A percentile compares a stretch with the other conserved stretches of the same genome.
Evolutionary conservation across 2,888 invertebrate genomes (phyloP).

Genomic region (Deilephila elpenor): DNA sequence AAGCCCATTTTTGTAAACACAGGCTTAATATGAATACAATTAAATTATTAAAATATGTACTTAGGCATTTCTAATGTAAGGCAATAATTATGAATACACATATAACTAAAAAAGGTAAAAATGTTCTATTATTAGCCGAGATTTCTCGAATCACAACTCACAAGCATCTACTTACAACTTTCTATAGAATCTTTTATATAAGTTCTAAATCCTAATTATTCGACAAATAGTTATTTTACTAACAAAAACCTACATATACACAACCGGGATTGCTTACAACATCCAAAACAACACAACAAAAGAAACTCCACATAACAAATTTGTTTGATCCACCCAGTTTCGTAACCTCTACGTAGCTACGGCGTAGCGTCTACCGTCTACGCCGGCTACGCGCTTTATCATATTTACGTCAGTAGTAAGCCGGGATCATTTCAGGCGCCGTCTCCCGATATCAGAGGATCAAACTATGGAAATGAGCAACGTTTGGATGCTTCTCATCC

Average conservation of each 20-base stretch:
- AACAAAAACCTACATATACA: background rate
- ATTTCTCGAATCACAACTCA: too few relatives aligned
- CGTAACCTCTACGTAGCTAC: conserved; percentile 37
- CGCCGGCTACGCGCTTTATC: conserved; percentile 30
- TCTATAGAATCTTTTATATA: too few relatives aligned
- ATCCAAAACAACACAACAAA: conserved; percentile 15
- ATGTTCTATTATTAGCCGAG: too few relatives aligned
- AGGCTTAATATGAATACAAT: too few relatives aligned
- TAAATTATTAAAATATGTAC: too few relatives aligned
- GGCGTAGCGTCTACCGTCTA: conserved; percentile 18
- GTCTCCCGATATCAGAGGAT: conserved; percentile 10
- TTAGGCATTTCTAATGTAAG: too few relatives aligned
- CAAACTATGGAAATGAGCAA: conserved; percentile 16
- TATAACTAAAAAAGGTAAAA: too few relatives aligned
- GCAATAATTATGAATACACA: too few relatives aligned
- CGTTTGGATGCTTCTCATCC: conserved; percentile 15
- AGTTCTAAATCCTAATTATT: too few relatives aligned
- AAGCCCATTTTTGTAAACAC: too few relatives aligned
- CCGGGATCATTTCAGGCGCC: conserved; percentile 39
- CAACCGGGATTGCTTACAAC: conserved; percentile 1
- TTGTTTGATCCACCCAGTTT: conserved; percentile 24
- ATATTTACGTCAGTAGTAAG: conserved; percentile 36
- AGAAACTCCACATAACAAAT: conserved; percentile 1
- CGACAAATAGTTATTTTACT: background rate
- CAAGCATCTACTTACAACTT: too few relatives aligned